Conservation (phyloP, 2,888 invertebrate species). For the Isoperla grammatica region DNA sequence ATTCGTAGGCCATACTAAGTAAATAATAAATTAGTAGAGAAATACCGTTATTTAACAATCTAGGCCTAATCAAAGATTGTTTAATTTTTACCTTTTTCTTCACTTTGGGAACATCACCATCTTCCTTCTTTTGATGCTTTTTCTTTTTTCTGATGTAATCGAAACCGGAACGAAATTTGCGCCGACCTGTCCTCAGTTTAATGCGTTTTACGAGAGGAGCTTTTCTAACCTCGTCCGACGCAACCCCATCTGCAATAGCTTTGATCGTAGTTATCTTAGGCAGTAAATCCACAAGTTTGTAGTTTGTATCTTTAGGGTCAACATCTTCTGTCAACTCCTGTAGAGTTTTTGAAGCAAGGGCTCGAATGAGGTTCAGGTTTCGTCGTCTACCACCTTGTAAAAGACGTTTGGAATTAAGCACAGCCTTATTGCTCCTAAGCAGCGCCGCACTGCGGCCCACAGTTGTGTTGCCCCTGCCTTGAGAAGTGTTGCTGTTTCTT, state of each 20-base stretch:
- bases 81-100: slow-evolving; percentile 29
- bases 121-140: slow-evolving; percentile 58
- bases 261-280: slow-evolving; percentile 1
- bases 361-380: slow-evolving; percentile 36
- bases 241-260: not conserved
- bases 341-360: slow-evolving; percentile 33
- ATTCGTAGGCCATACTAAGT: too few relatives aligned
- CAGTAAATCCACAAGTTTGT: not conserved
- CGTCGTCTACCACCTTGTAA: slow-evolving; percentile 34
- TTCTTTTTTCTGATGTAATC: slow-evolving; percentile 89
- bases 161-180: slow-evolving; percentile 78
- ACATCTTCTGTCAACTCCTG: not conserved
- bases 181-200: slow-evolving; percentile 59
- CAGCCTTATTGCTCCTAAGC: slow-evolving; percentile 41
- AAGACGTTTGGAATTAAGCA: slow-evolving; percentile 41
- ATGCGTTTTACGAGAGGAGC: slow-evolving; percentile 46
- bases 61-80: too few relatives aligned
- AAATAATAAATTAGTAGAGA: too few relatives aligned
- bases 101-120: slow-evolving; percentile 21
- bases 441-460: slow-evolving; percentile 40
- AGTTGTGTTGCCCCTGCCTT: slow-evolving; percentile 29
- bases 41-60: too few relatives aligned
- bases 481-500: slow-evolving; percentile 32
- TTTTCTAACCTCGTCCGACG: not conserved
- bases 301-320: not conserved